Percentiles rank a stretch among this genome's conserved stretches.
phyloP scores from a whole-genome alignment of 2,113 vertebrate genomes.

The Mobula hypostoma region DNA sequence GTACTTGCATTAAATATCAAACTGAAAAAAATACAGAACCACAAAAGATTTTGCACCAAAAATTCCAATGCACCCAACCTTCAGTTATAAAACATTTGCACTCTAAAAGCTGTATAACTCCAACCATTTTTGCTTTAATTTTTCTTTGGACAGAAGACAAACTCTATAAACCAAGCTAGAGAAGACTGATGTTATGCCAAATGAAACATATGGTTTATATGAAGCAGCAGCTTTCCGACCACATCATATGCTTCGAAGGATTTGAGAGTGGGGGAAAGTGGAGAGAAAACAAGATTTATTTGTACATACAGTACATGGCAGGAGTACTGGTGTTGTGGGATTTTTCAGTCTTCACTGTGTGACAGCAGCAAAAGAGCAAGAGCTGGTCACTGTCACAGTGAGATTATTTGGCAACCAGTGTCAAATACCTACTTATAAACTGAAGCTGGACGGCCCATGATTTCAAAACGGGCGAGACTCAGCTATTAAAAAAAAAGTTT shows the following conservation, averaged over 20 bases:
- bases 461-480: background rate
- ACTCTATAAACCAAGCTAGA: background rate
- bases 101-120: background rate
- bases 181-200: slow-evolving; percentile 31
- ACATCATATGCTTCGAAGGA: slow-evolving; percentile 15
- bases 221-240: slow-evolving; percentile 2
- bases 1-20: background rate
- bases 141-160: background rate
- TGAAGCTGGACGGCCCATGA: background rate
- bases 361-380: background rate
- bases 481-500: background rate
- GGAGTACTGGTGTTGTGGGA: too few relatives aligned
- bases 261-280: background rate
- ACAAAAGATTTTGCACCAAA: background rate
- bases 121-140: background rate
- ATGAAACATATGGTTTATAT: slow-evolving; percentile 31
- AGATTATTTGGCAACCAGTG: background rate
- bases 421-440: background rate
- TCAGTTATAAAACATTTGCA: background rate
- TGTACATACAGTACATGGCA: background rate
- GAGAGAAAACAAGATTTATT: background rate
- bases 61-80: background rate
- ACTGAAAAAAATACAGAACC: background rate
- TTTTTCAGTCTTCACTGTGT: background rate
- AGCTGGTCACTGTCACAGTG: background rate